Evolutionary conservation across 2,888 invertebrate species (phyloP), one percentile per base, ranked within the genome.

Genomic region (Drosophila anceps): DNA sequence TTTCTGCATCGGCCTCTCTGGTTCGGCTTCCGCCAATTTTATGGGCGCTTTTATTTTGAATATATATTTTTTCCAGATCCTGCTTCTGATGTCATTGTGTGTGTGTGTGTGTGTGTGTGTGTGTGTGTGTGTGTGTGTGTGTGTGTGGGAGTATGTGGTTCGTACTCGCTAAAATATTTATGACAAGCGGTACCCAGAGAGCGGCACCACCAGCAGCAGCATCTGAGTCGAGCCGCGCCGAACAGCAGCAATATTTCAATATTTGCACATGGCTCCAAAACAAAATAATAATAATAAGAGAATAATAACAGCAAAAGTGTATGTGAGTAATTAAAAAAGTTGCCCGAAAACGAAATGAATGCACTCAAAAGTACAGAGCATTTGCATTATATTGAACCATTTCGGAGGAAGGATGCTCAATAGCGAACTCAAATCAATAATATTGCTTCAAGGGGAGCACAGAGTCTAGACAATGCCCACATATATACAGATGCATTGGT

Each of bases 91-190:
- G 41, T 33, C 54, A 54, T 54, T 48, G 58, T 27, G 69, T 50
- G 33, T 9, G 46, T 15, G 50, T 60, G 29, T 29, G 35, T 54
- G 39, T 3, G 27, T 43, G 57, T 24, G 24, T 13, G 15, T 44
- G 46, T n/a, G 68, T 31, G 48, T 13, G 43, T 15, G 59, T 60
- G 39, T 29, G 41, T 37, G 44, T 33, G 37, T 64, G 51, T 61
- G 55, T 60, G 65, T 50, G 41, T 57, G 58, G 69, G 41, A 29
- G 2, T 69, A 54, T 64, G 76, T 64, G 73, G 68, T 65, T 50
- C 33, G 68, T 33, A 68, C 69, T 73, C 73, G 77, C 84, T 86
- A 77, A 90, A 86, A 86, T 88, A 86, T 86, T 86, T 86, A 86
- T 90, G 80, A 80, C 80, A 82, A 85, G 83, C 88, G 86, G 68